Evolutionary conservation across 2,888 invertebrate species (phyloP).

Genomic region (Operophtera brumata): DNA sequence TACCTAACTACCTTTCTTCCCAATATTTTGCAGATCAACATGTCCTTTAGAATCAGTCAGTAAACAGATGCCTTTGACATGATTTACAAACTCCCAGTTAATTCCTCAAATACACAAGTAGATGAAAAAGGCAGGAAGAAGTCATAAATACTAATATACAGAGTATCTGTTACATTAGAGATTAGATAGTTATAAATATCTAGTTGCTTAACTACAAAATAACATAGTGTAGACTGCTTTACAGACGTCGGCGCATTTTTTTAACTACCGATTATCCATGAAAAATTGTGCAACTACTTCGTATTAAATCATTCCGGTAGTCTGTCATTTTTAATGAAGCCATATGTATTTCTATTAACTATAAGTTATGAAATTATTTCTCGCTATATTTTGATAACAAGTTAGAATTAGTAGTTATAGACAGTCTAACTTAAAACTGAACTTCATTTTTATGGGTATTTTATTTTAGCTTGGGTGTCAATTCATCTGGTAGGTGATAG

Average conservation of each 20-base stretch:
- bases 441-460: no score
- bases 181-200: conserved; percentile 16
- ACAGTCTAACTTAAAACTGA: no score
- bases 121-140: conserved; percentile 11
- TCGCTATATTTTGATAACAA: background rate
- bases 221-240: conserved; percentile 12
- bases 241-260: conserved; percentile 3
- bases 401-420: background rate
- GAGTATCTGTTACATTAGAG: conserved; percentile 8
- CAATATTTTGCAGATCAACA: no score
- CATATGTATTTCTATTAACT: no score
- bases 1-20: no score
- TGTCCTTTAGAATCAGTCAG: no score
- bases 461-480: no score
- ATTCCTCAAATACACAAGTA: background rate
- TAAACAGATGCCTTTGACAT: no score
- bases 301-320: background rate
- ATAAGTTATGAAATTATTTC: background rate
- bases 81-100: no score
- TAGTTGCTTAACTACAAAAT: conserved; percentile 19
- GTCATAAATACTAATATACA: background rate
- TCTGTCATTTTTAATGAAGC: background rate
- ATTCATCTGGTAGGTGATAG: no score
- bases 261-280: conserved; percentile 3
- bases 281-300: conserved; percentile 7